These are phyloP conservation scores for Gavialis gangeticus DNA, from an alignment of 2,113 vertebrate genomes.

Conservation along the genomic window DNA sequence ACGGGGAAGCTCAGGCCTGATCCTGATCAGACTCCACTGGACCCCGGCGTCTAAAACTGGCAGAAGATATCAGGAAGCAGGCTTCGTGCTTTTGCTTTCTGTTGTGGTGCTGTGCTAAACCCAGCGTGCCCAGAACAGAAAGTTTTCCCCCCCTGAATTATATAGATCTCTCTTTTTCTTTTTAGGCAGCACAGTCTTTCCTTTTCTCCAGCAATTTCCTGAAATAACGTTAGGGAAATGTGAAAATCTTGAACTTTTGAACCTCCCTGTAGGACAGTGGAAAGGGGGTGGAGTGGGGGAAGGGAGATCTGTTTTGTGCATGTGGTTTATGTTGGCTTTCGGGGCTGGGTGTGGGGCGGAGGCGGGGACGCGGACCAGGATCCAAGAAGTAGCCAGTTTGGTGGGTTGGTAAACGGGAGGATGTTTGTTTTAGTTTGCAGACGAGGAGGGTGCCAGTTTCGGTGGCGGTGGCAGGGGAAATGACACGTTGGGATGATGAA, in stretches of 20 bases:
- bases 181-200: constrained; percentile 54
- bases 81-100: background rate
- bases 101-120: rapidly evolving
- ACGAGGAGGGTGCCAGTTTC: constrained; percentile 39
- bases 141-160: background rate
- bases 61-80: background rate
- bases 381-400: rapidly evolving
- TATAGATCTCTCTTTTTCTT: background rate
- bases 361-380: background rate
- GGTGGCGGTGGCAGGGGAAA: constrained; percentile 33
- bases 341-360: background rate
- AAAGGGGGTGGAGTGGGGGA: constrained; percentile 27
- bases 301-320: constrained; percentile 35
- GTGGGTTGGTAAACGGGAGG: constrained; percentile 53
- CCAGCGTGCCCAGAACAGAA: background rate
- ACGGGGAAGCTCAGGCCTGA: background rate
- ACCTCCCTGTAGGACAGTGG: constrained; percentile 67
- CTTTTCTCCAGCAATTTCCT: constrained; percentile 52
- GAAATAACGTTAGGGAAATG: constrained; percentile 54
- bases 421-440: constrained; percentile 69
- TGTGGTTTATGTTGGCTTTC: constrained; percentile 67
- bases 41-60: background rate
- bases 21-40: background rate
- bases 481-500: constrained; percentile 47
- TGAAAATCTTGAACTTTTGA: constrained; percentile 59